Evolutionary conservation across 30 jellyfish, hydroid and myxozoan species (phyloP).

Genomic region (Cassiopea xamachana): DNA sequence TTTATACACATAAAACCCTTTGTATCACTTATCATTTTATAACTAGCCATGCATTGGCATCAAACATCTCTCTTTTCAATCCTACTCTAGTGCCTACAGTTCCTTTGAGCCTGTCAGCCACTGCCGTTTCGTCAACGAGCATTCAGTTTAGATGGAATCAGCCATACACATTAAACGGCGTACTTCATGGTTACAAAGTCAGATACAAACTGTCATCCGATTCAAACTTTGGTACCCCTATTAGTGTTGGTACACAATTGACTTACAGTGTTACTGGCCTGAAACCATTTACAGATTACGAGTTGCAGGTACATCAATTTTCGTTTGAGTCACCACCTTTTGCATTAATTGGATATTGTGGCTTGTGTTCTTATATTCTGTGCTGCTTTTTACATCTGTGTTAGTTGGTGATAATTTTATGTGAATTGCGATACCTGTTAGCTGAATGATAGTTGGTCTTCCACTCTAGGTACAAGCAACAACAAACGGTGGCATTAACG

Average conservation of each 20-base stretch:
- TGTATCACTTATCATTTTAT: too few species aligned
- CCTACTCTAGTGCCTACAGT: constrained; percentile 49
- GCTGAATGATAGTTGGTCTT: not conserved
- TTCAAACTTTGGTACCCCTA: not conserved
- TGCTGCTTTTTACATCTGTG: not conserved
- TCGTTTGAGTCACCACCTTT: not conserved
- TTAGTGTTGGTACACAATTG: constrained; percentile 19
- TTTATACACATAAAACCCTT: too few species aligned
- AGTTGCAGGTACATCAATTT: constrained; percentile 20
- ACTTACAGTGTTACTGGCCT: not conserved
- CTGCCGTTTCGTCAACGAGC: constrained; percentile 37
- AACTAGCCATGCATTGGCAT: too few species aligned
- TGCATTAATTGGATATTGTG: not conserved
- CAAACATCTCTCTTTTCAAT: too few species aligned
- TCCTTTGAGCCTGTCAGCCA: constrained; percentile 27
- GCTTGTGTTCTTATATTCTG: not conserved
- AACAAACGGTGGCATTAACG: constrained; percentile 36
- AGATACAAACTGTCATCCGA: constrained; percentile 24
- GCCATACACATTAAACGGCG: constrained; percentile 68
- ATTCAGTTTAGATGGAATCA: constrained; percentile 40
- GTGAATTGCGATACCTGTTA: not conserved
- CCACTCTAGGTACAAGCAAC: constrained; percentile 51
- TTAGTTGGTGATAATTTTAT: not conserved
- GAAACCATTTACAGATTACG: constrained; percentile 26
- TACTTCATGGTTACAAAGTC: constrained; percentile 58